Base-by-base conservation (phyloP, 2,888 invertebrate genomes). In the Troides helena region DNA sequence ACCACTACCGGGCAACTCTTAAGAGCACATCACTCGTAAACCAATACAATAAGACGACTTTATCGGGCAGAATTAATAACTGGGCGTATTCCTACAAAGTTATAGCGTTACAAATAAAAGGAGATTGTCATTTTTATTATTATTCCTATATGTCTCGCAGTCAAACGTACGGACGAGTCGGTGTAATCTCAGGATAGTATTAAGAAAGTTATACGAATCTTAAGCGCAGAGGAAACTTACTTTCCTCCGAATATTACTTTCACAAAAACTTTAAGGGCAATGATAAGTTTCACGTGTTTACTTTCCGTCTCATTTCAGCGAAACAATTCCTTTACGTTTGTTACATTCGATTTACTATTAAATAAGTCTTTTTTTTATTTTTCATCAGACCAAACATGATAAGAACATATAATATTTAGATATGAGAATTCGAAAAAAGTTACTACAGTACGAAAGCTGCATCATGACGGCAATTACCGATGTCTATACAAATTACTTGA, bases 11-110 rank as follows among this genome's bases (percentile, higher is more conserved):
- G 72, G 73, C 71, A 61, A 70, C 71, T 70, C 68, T 68, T 72
- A 65, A 72, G 69, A 72, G 67, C 72, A 74, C 74, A 73, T 73
- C 78, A 76, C 76, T 75, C 73, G 75, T 72, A 74, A 75, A 75
- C 75, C 75, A 70, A 77, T 77, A 77, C 74, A 76, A 80, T 80
- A 78, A 79, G 85, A 84, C 77, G 80, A 85, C 73, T 90, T 89
- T 90, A 91, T 90, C 82, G 89, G 84, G 87, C 84, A 83, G 88
- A 90, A 90, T 89, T 90, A 91, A 90, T 85, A 88, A 84, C 87
- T 81, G 81, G 78, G 83, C 81, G 83, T 86, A 88, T 84, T 80
- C 83, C 79, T 84, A 81, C 74, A 80, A 85, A 89, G 85, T 87
- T 88, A 81, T 81, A 83, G 83, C 84, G 82, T 81, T 85, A 87